These are phyloP conservation scores for Brenthis hecate DNA, from an alignment of 2,888 invertebrate species.

Conservation along the genomic window DNA sequence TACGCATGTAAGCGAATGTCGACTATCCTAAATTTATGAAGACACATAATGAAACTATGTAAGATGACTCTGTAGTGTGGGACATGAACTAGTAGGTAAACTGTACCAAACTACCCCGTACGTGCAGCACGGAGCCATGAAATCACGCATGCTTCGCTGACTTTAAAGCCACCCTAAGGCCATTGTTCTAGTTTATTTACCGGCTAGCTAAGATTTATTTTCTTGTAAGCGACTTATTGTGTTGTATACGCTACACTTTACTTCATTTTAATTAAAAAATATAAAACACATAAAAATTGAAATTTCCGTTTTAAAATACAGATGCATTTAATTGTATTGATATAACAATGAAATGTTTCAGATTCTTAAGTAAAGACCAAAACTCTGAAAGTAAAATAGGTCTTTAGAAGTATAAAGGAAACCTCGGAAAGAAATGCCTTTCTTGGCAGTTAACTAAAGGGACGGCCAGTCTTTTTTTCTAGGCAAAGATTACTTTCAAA, in stretches of 20 bases:
- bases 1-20: conserved; percentile 29
- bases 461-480: background rate
- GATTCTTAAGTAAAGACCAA: conserved; percentile 32
- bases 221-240: conserved; percentile 4
- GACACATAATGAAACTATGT: conserved; percentile 31
- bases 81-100: conserved; percentile 17
- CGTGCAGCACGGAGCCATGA: conserved; percentile 21
- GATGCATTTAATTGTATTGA: conserved; percentile 29
- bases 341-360: conserved; percentile 37
- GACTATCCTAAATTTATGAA: conserved; percentile 35
- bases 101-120: conserved; percentile 24
- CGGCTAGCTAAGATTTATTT: conserved; percentile 21
- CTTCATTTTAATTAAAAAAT: background rate
- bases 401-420: conserved; percentile 34
- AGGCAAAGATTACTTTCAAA: background rate
- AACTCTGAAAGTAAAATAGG: conserved; percentile 36
- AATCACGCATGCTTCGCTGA: conserved; percentile 27
- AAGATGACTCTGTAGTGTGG: conserved; percentile 25
- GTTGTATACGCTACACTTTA: background rate
- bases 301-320: background rate
- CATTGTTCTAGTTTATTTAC: conserved; percentile 28
- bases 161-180: conserved; percentile 22
- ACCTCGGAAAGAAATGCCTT: conserved; percentile 34
- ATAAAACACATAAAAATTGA: background rate
- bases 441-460: conserved; percentile 22